phyloP scores from a whole-genome alignment of 2,797 vertebrate species.

The Pseudopleuronectes americanus region DNA sequence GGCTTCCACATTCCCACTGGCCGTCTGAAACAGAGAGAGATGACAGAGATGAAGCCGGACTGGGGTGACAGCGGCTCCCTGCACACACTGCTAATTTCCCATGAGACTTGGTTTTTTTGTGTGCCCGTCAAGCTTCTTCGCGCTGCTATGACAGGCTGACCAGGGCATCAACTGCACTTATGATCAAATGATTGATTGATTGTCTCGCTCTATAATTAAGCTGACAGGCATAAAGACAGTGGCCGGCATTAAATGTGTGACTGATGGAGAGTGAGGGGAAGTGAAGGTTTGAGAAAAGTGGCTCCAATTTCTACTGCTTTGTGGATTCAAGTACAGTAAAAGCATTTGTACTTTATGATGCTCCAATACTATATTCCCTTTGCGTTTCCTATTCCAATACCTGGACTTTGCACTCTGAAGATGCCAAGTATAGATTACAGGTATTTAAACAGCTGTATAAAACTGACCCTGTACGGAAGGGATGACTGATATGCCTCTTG shows the following conservation, averaged over 20 bases:
- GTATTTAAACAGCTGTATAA: too few relatives aligned
- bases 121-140: slow-evolving; percentile 36
- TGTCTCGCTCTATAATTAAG: slow-evolving; percentile 58
- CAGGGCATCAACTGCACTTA: slow-evolving; percentile 26
- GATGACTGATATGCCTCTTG: too few relatives aligned
- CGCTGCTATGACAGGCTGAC: slow-evolving; percentile 58
- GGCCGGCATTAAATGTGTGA: slow-evolving; percentile 49
- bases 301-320: slow-evolving; percentile 11
- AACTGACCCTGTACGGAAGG: too few relatives aligned
- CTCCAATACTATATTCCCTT: too few relatives aligned
- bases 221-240: slow-evolving; percentile 49
- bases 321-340: background rate
- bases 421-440: too few relatives aligned
- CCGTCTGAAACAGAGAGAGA: slow-evolving; percentile 87
- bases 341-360: background rate
- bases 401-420: too few relatives aligned
- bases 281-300: slow-evolving; percentile 14
- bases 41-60: slow-evolving; percentile 36
- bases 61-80: slow-evolving; percentile 31
- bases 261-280: slow-evolving; percentile 36
- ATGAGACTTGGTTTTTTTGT: slow-evolving; percentile 53
- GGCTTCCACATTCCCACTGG: slow-evolving; percentile 97
- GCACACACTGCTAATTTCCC: slow-evolving; percentile 65
- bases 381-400: too few relatives aligned
- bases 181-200: slow-evolving; percentile 65